Conservation (phyloP, 2,113 vertebrate species). For the Ceyx cyanopectus region DNA sequence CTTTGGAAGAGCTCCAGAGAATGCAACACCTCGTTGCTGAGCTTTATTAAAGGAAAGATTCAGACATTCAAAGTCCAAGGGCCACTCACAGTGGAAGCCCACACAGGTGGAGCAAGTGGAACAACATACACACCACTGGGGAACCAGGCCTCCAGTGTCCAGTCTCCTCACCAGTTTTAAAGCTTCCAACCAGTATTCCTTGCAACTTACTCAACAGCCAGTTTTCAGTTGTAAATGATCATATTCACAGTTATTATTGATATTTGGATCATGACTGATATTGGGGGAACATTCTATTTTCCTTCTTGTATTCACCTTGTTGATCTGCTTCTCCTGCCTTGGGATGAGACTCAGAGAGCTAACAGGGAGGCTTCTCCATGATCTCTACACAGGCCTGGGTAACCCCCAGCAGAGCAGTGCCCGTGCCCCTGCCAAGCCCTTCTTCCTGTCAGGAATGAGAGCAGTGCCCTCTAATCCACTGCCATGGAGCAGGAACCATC, state of each 20-base stretch:
- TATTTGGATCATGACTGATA: background rate
- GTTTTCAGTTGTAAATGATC: background rate
- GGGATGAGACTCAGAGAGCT: background rate
- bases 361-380: background rate
- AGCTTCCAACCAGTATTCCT: background rate
- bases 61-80: background rate
- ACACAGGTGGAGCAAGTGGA: background rate
- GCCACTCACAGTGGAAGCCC: background rate
- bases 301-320: background rate
- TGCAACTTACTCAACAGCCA: background rate
- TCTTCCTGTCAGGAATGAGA: background rate
- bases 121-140: background rate
- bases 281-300: background rate
- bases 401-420: background rate
- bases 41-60: background rate
- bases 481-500: accelerated
- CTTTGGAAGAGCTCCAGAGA: background rate
- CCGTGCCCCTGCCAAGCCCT: background rate
- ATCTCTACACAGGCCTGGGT: background rate
- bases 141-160: background rate
- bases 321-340: background rate
- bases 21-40: accelerated
- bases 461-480: background rate
- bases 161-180: background rate
- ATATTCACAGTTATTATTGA: background rate